Conservation (phyloP, 2,113 vertebrate genomes). For the Nestor notabilis region DNA sequence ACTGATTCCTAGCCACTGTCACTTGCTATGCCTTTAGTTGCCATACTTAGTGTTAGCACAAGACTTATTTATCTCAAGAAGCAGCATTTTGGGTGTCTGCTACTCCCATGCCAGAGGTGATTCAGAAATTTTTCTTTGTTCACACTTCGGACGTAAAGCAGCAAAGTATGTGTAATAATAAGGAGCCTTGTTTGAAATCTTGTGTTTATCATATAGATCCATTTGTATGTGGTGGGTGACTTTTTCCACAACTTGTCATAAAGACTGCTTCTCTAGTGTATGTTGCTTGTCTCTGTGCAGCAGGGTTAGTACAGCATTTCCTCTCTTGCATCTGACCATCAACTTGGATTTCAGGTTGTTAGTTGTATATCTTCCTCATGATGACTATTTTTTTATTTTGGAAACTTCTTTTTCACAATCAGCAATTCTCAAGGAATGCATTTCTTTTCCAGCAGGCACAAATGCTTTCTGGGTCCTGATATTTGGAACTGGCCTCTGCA, state of each 20-base stretch:
- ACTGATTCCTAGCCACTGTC: not conserved
- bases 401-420: not conserved
- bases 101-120: not conserved
- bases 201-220: not conserved
- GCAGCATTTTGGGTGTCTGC: not conserved
- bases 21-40: not conserved
- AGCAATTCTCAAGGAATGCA: fast-evolving
- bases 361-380: fast-evolving
- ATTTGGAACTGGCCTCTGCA: not conserved
- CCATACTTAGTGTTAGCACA: not conserved
- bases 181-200: not conserved
- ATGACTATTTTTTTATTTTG: not conserved
- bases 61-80: not conserved
- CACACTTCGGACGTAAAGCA: not conserved
- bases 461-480: not conserved
- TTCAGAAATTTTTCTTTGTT: not conserved
- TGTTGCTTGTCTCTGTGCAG: not conserved
- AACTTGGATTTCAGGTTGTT: not conserved
- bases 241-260: not conserved
- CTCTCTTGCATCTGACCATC: not conserved
- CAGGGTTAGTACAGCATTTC: fast-evolving
- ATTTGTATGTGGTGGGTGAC: not conserved
- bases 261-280: not conserved
- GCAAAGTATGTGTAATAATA: not conserved
- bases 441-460: not conserved